phyloP scores from a whole-genome alignment of 1,140 invertebrate genomes.

The Nasonia vitripennis region DNA sequence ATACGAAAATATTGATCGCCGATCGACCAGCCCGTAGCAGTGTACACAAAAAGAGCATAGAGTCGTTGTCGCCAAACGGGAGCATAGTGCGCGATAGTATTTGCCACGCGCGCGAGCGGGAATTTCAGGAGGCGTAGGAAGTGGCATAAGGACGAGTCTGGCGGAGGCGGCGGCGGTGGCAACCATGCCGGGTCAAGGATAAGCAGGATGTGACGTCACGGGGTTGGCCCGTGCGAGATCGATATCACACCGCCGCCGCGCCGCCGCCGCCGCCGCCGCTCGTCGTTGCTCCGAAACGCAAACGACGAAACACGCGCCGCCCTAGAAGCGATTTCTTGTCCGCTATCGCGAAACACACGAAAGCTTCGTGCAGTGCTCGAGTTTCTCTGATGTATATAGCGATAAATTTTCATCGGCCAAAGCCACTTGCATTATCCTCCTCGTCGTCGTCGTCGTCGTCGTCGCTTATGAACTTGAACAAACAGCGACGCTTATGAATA shows the following conservation, averaged over 20 bases:
- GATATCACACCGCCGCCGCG: constrained; percentile 65
- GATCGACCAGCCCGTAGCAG: background rate
- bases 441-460: constrained; percentile 30
- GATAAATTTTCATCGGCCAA: background rate
- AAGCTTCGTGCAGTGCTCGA: background rate
- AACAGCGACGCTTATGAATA: constrained; percentile 33
- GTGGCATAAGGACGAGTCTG: constrained; percentile 55
- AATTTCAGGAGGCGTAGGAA: constrained; percentile 16
- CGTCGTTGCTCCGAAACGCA: constrained; percentile 30
- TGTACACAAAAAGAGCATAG: background rate
- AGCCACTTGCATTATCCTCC: background rate
- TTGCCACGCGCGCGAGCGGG: background rate
- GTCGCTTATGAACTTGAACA: constrained; percentile 12
- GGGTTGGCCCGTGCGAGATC: constrained; percentile 63
- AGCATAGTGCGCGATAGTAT: background rate
- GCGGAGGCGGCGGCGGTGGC: background rate
- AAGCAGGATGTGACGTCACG: constrained; percentile 73
- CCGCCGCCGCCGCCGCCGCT: constrained; percentile 58
- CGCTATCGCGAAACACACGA: background rate
- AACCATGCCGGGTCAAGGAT: constrained; percentile 70
- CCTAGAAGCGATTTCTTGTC: background rate
- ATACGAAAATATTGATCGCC: constrained; percentile 5
- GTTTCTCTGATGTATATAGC: background rate
- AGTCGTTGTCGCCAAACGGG: no score
- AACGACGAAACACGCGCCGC: background rate